Percentiles rank a stretch among this genome's conserved stretches.
These are phyloP conservation scores for Zeus faber DNA, from an alignment of 2,113 vertebrate species.

Conservation along the genomic window DNA sequence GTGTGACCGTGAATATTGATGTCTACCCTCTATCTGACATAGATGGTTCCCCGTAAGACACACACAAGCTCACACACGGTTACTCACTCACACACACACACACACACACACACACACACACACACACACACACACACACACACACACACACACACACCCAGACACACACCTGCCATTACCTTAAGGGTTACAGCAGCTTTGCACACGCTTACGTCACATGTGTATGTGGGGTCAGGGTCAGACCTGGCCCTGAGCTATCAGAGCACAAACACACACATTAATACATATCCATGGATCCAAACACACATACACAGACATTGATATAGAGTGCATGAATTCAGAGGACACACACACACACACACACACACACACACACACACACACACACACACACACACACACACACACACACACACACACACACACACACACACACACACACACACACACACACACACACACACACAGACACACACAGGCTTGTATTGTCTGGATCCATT, in stretches of 20 bases:
- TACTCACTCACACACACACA: background rate
- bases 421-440: conserved; percentile 21
- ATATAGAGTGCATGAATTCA: too few relatives aligned
- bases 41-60: background rate
- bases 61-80: background rate
- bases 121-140: background rate
- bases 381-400: conserved; percentile 1
- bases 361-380: background rate
- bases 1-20: background rate
- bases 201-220: conserved; percentile 37
- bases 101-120: background rate
- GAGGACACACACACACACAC: too few relatives aligned
- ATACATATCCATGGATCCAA: background rate
- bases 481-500: conserved; percentile 58
- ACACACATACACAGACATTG: background rate
- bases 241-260: conserved; percentile 13
- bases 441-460: conserved; percentile 9
- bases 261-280: background rate
- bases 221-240: conserved; percentile 44
- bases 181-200: conserved; percentile 10
- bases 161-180: conserved; percentile 4
- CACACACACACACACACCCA: background rate
- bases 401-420: background rate
- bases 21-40: background rate
- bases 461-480: conserved; percentile 15